Base-by-base conservation (phyloP, 2,113 vertebrate species). In the cattle (Bos taurus) region DNA sequence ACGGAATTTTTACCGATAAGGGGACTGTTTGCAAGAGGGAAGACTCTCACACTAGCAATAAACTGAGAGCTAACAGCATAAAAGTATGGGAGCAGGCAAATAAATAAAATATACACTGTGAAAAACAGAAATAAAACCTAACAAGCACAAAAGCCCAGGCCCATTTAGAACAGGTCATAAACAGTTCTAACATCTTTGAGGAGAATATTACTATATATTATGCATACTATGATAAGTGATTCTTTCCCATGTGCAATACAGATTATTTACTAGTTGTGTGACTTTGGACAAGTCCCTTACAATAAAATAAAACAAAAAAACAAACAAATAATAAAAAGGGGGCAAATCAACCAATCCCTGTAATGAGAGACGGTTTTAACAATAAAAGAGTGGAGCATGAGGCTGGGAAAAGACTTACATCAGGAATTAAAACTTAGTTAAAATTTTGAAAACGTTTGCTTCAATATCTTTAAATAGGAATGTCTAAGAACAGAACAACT, bases 371-470 rank as follows among this genome's bases (percentile, higher is more conserved):
- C 48, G 54, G 28, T 93, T 87, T 95, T 90, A 90, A 67, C 40
- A 85, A 96, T 81, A 40, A 88, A 77, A 56, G 10, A 25, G 52
- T 25, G 0, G 26, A 7, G 25, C 60, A 93, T 19, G 15, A 48
- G 36, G 14, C 7, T 95, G 54, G 25, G n/a, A 83, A 93, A 95
- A 91, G 74, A 94, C 62, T 93, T 59, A 67, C 67, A 21, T 84
- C 85, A 83, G 33, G 84, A 92, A 50, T 95, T 74, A 67, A 83
- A 95, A 96, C n/a, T 78, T 52, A 84, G 80, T 95, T 67, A 94
- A 93, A 95, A 74, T 23, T 64, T 93, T 90, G 19, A 92, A 90
- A 90, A 93, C 36, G 16, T 74, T 64, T 33, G 21, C 56, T 77
- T 52, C 50, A 46, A 4, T 77, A 77, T 77, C 21, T 77, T 46